Conservation (phyloP, 2,797 vertebrate species). For the Trematomus bernacchii region DNA sequence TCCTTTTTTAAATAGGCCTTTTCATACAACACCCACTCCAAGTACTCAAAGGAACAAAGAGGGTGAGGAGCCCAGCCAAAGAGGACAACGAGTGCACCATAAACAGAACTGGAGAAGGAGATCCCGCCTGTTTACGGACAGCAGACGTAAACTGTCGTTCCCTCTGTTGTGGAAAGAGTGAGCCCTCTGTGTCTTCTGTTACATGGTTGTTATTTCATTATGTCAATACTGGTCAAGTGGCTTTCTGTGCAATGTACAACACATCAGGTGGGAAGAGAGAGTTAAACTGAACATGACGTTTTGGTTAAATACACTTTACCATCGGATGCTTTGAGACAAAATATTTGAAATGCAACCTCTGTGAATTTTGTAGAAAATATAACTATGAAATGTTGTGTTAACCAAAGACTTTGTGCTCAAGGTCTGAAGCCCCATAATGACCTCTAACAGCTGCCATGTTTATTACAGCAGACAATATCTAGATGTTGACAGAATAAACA, state of each 20-base stretch:
- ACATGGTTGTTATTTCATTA: conserved; percentile 37
- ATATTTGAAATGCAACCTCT: background rate
- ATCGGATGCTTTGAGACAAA: background rate
- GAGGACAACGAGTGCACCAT: conserved; percentile 24
- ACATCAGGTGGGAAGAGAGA: background rate
- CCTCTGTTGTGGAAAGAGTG: conserved; percentile 31
- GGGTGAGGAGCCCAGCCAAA: conserved; percentile 18
- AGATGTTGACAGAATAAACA: background rate
- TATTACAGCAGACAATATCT: background rate
- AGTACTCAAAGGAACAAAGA: conserved; percentile 57
- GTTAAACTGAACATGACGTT: background rate
- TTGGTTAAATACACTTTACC: conserved; percentile 6
- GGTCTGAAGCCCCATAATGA: conserved; percentile 10
- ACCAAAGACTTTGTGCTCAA: background rate
- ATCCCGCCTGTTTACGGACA: conserved; percentile 32
- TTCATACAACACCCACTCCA: conserved; percentile 78
- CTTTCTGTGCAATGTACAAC: conserved; percentile 11
- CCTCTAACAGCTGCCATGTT: background rate
- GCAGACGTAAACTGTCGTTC: conserved; percentile 31
- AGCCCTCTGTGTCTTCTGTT: conserved; percentile 23
- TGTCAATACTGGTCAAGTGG: conserved; percentile 45
- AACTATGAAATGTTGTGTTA: background rate
- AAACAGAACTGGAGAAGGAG: conserved; percentile 26
- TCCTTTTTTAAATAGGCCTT: conserved; percentile 68
- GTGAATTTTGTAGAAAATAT: background rate